Evolutionary conservation across 2,888 invertebrate genomes (phyloP), one percentile per base, ranked within the genome.

Genomic region (Himalopsyche tibetana): DNA sequence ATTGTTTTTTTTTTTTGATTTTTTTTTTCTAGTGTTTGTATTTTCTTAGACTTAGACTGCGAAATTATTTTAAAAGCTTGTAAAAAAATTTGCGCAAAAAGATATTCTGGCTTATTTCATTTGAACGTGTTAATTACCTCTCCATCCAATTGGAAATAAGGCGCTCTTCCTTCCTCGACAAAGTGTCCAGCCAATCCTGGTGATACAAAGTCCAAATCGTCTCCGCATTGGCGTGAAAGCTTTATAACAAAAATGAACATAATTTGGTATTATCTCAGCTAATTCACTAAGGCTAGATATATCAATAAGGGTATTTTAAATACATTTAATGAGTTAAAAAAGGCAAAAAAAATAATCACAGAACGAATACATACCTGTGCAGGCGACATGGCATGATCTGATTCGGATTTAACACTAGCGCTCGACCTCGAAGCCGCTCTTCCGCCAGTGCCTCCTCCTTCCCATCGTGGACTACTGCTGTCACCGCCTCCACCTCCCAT

Each of bases 351-450:
- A 56, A 4, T 56, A 45, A 51, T 8, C 15, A 51, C 5, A 15
- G 51, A 15, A 51, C 15, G 3, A 19, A 51, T 85, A 84, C 88
- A 88, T 89, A 93, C 93, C 92, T 93, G 93, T 36, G 92, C 92
- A 92, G 93, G 93, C 19, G 92, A 89, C 0, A 93, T 93, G 0
- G 93, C 93, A 0, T 93, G 93, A n/a, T 94, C 95, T 5, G 94
- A 94, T 92, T 98, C 98, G 69, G 97, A 98, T 92, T 98, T 98
- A 89, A 98, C 96, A 88, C 97, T 98, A 0, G 98, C 98, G 89
- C 97, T 97, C 42, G 97, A 97, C 8, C 96, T 92, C 89, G 95
- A 96, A 0, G 95, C 94, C 5, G 97, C 95, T 90, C 96, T 95
- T 0, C 95, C 95, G 51, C 91, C 88, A 9, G 97, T 95, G 0